These are phyloP conservation scores for Anagrus nilaparvatae DNA, from an alignment of 1,140 invertebrate genomes.

Conservation along the genomic window DNA sequence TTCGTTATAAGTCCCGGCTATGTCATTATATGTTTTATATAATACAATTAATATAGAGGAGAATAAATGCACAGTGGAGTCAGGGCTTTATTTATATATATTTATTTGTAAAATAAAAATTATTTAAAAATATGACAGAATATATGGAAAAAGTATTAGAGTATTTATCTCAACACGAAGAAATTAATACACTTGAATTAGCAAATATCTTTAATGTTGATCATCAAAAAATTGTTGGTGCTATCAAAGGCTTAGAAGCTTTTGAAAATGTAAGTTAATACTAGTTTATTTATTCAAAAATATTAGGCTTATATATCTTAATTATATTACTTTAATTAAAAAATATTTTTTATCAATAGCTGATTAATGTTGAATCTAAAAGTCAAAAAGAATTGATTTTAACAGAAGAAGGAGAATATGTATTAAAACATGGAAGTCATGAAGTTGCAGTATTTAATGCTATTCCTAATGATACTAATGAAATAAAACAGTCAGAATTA, in stretches of 20 bases:
- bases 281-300: too few species aligned
- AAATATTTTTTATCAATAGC: conserved; percentile 23
- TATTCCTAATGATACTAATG: conserved; percentile 59
- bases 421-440: conserved; percentile 77
- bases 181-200: conserved; percentile 62
- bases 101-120: too few species aligned
- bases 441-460: conserved; percentile 78
- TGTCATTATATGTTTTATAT: too few species aligned
- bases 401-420: conserved; percentile 82
- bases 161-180: conserved; percentile 48
- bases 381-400: conserved; percentile 64
- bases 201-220: conserved; percentile 65
- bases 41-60: too few species aligned
- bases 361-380: conserved; percentile 56
- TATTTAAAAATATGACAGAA: too few species aligned
- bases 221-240: conserved; percentile 93
- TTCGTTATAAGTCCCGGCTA: too few species aligned
- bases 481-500: conserved; percentile 68
- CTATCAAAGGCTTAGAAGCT: conserved; percentile 87
- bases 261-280: conserved; percentile 63
- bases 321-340: too few species aligned
- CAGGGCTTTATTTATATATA: too few species aligned
- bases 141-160: conserved; percentile 59
- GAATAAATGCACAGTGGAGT: too few species aligned
- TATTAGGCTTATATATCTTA: too few species aligned